A percentile compares a stretch with the other conserved stretches of the same genome.
phyloP scores from a whole-genome alignment of 2,888 invertebrate species.

The Ophioninae sp. region DNA sequence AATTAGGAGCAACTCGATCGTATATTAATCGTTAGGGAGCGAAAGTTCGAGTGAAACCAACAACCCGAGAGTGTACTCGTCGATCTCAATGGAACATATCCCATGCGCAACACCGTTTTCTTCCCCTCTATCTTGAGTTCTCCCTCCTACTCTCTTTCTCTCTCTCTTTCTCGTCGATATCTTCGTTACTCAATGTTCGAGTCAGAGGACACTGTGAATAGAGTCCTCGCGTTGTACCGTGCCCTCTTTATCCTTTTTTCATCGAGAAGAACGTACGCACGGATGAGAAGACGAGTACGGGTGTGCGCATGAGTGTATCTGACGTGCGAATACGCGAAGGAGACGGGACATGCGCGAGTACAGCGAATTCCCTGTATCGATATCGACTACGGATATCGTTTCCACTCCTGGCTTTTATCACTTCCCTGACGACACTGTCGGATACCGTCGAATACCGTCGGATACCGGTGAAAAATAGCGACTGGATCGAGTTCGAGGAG shows the following conservation, averaged over 20 bases:
- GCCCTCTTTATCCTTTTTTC: constrained; percentile 18
- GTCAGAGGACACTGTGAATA: constrained; percentile 55
- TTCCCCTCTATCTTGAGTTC: constrained; percentile 9
- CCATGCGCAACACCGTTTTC: constrained; percentile 31
- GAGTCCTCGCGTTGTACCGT: constrained; percentile 19
- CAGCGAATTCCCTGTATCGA: too few species aligned
- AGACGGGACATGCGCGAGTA: too few species aligned
- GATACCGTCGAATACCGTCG: too few species aligned
- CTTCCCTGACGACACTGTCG: too few species aligned
- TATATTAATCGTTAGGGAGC: constrained; percentile 22
- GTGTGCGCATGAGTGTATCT: neutral
- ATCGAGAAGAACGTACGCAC: neutral
- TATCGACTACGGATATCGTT: too few species aligned
- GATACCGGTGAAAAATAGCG: too few species aligned
- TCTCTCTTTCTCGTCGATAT: constrained; percentile 52
- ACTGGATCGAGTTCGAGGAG: too few species aligned
- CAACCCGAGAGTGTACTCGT: constrained; percentile 45
- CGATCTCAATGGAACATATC: constrained; percentile 51
- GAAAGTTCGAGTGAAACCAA: constrained; percentile 50
- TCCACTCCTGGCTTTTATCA: too few species aligned
- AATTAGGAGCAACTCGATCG: constrained; percentile 16
- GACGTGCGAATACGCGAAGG: too few species aligned
- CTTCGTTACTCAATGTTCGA: constrained; percentile 56
- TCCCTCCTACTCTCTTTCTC: constrained; percentile 14
- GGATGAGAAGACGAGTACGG: neutral